Percentiles rank a stretch among this genome's conserved stretches.
These are phyloP conservation scores for Hydractinia echinata DNA, from an alignment of 30 jellyfish, hydroid and myxozoan species.

Conservation along the genomic window DNA sequence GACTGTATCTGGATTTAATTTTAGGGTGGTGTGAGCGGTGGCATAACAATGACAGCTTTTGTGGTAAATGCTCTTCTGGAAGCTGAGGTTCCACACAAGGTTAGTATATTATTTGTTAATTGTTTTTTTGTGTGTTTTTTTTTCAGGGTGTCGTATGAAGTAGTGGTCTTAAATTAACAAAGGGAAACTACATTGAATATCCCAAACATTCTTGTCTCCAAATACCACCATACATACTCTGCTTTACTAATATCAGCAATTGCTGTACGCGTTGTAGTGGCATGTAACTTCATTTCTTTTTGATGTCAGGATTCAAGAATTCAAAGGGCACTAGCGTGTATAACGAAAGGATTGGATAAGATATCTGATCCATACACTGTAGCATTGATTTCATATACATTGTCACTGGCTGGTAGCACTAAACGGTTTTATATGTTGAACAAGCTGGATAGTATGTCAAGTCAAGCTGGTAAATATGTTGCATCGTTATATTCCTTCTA, in stretches of 20 bases:
- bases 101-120: neutral
- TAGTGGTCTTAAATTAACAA: too few species aligned
- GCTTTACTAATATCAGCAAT: too few species aligned
- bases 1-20: too few species aligned
- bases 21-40: slow-evolving; percentile 79
- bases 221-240: too few species aligned
- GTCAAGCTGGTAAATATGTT: slow-evolving; percentile 30
- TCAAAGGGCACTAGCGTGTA: slow-evolving; percentile 40
- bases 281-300: neutral
- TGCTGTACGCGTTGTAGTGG: too few species aligned
- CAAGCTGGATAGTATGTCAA: slow-evolving; percentile 30
- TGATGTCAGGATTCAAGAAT: slow-evolving; percentile 17
- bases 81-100: slow-evolving; percentile 41
- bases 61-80: slow-evolving; percentile 59
- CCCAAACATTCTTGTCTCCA: too few species aligned
- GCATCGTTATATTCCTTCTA: too few species aligned
- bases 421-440: slow-evolving; percentile 26
- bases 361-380: slow-evolving; percentile 57
- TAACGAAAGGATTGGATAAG: slow-evolving; percentile 25
- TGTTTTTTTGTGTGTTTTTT: neutral
- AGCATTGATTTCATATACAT: slow-evolving; percentile 53
- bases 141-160: too few species aligned
- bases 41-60: slow-evolving; percentile 68
- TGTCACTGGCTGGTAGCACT: slow-evolving; percentile 33
- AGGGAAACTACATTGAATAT: too few species aligned